Percentiles rank a stretch among this genome's conserved stretches.
Evolutionary conservation across 2,113 vertebrate genomes (phyloP).

Genomic region (Platichthys flesus): DNA sequence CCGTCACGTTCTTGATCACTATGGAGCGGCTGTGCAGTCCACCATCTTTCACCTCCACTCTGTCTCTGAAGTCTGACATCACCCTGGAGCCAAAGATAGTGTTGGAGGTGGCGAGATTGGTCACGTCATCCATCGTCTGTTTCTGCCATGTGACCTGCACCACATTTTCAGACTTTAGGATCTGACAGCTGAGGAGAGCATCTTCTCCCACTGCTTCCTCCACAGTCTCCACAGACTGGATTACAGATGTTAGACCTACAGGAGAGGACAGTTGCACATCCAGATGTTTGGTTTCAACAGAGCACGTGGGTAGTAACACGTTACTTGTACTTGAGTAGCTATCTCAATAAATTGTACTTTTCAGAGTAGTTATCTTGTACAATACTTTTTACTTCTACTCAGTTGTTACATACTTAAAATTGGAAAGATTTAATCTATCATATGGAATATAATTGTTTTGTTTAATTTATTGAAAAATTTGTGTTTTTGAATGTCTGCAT

Average conservation of each 20-base stretch:
- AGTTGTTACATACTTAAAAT: no score
- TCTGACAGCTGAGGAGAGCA: conserved; percentile 32
- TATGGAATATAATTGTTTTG: no score
- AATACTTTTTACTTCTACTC: no score
- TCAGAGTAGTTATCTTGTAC: no score
- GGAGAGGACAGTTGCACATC: background rate
- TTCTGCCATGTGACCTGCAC: conserved; percentile 64
- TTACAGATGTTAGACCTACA: conserved; percentile 12
- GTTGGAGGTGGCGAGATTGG: conserved; percentile 14
- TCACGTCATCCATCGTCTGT: accelerated
- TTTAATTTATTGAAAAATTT: no score
- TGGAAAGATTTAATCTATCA: no score
- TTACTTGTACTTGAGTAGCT: no score
- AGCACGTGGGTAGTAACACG: no score
- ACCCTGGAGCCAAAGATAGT: background rate
- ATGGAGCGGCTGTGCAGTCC: conserved; percentile 43
- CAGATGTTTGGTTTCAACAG: no score
- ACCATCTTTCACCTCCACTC: background rate
- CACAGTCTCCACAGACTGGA: conserved; percentile 15
- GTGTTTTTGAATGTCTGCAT: no score
- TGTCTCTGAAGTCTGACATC: background rate
- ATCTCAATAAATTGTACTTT: no score
- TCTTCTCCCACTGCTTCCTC: conserved; percentile 25
- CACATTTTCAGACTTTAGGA: conserved; percentile 17
- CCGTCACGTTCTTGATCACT: conserved; percentile 23